Conservation (phyloP, 2,113 vertebrate genomes). For the Microtus richardsoni region DNA sequence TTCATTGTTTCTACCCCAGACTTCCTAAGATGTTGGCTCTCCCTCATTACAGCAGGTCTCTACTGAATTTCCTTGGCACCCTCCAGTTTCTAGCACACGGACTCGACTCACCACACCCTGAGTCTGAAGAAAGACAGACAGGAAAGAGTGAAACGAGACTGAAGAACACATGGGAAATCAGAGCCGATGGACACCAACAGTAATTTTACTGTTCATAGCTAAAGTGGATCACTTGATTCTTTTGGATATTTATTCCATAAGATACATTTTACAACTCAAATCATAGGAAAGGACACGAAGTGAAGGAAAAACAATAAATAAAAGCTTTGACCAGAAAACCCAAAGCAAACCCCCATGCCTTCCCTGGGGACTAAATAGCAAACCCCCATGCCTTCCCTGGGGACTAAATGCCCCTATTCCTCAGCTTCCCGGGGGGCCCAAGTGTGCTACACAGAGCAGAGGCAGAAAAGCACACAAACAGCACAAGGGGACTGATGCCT, state of each 20-base stretch:
- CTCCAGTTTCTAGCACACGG: neutral
- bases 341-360: neutral
- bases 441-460: no score
- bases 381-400: neutral
- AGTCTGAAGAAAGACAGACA: neutral
- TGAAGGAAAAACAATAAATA: slow-evolving; percentile 21
- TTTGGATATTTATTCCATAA: slow-evolving; percentile 17
- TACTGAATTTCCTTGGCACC: neutral
- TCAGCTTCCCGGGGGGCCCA: neutral
- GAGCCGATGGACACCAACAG: neutral
- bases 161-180: neutral
- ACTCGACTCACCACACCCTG: neutral
- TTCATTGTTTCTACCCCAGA: neutral
- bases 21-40: neutral
- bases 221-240: neutral
- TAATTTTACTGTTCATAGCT: neutral
- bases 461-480: neutral
- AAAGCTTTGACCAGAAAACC: slow-evolving; percentile 25
- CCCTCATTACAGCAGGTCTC: neutral
- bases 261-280: neutral
- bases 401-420: neutral
- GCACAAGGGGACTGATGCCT: no score
- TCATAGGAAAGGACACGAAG: neutral
- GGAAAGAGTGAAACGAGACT: neutral
- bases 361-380: neutral